These are phyloP conservation scores for Sarcophaga variegata DNA, from an alignment of 2,888 invertebrate species.

Conservation along the genomic window DNA sequence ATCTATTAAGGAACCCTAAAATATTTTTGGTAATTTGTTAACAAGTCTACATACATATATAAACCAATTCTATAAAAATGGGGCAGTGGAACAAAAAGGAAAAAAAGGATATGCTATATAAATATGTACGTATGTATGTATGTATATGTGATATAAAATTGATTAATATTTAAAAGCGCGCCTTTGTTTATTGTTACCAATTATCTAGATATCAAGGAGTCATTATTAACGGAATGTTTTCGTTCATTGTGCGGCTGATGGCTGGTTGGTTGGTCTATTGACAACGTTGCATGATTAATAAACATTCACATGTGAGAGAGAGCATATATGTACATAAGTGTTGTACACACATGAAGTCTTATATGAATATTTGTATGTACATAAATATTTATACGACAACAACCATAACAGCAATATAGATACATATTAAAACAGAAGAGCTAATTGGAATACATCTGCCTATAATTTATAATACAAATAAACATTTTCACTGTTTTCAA, in stretches of 20 bases:
- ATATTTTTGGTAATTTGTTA: no score
- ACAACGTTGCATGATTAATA: constrained; percentile 62
- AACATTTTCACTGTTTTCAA: no score
- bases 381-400: no score
- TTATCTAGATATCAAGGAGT: constrained; percentile 62
- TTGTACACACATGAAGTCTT: constrained; percentile 1
- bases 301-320: constrained; percentile 61
- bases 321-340: constrained; percentile 1
- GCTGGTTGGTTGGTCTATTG: constrained; percentile 8
- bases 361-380: neutral
- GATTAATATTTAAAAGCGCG: constrained; percentile 69
- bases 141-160: constrained; percentile 35
- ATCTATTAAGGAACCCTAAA: constrained; percentile 1
- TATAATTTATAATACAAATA: no score
- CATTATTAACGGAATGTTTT: constrained; percentile 49
- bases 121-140: neutral
- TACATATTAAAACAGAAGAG: no score
- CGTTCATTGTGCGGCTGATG: neutral
- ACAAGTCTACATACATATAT: no score
- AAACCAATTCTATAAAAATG: no score
- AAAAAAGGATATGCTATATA: no score
- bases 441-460: no score
- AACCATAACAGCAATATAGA: no score
- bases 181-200: constrained; percentile 68
- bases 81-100: no score